phyloP scores from a whole-genome alignment of 1,140 invertebrate species.

The Drosophila kohkoa region DNA sequence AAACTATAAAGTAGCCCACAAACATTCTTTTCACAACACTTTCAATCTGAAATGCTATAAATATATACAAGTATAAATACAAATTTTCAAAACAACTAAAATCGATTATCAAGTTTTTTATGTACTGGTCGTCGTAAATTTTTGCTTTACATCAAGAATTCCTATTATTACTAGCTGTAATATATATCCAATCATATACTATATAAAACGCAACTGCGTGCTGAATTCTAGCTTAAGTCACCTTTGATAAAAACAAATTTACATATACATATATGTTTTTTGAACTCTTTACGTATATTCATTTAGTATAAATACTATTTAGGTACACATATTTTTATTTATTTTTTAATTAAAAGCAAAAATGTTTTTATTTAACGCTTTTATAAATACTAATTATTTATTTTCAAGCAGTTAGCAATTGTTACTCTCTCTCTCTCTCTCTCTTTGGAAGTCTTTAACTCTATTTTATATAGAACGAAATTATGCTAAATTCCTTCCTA shows the following conservation, averaged over 20 bases:
- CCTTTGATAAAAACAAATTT: slow-evolving; percentile 2
- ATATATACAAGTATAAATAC: slow-evolving; percentile 23
- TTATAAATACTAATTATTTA: slow-evolving; percentile 58
- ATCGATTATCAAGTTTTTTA: slow-evolving; percentile 75
- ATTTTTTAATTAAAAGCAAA: slow-evolving; percentile 22
- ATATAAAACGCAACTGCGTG: slow-evolving; percentile 44
- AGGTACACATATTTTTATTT: slow-evolving; percentile 35
- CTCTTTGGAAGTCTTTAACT: slow-evolving; percentile 51
- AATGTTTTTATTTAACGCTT: slow-evolving; percentile 61
- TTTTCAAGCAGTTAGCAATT: slow-evolving; percentile 71
- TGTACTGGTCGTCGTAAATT: slow-evolving; percentile 81
- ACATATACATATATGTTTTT: slow-evolving; percentile 42
- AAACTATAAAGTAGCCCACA: slow-evolving; percentile 57
- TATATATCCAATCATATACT: slow-evolving; percentile 32
- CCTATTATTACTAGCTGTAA: slow-evolving; percentile 53
- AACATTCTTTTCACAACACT: slow-evolving; percentile 56
- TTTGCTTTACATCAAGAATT: slow-evolving; percentile 56
- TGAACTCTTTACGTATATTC: slow-evolving; percentile 32
- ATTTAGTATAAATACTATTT: slow-evolving; percentile 49
- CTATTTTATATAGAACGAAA: slow-evolving; percentile 83
- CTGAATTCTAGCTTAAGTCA: slow-evolving; percentile 57
- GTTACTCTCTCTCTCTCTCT: slow-evolving; percentile 56
- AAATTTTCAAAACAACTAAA: slow-evolving; percentile 45
- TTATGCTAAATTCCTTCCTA: slow-evolving; percentile 77
- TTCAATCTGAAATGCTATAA: slow-evolving; percentile 44